Conservation (phyloP, 2,113 vertebrate genomes). For the Pogona vitticeps region DNA sequence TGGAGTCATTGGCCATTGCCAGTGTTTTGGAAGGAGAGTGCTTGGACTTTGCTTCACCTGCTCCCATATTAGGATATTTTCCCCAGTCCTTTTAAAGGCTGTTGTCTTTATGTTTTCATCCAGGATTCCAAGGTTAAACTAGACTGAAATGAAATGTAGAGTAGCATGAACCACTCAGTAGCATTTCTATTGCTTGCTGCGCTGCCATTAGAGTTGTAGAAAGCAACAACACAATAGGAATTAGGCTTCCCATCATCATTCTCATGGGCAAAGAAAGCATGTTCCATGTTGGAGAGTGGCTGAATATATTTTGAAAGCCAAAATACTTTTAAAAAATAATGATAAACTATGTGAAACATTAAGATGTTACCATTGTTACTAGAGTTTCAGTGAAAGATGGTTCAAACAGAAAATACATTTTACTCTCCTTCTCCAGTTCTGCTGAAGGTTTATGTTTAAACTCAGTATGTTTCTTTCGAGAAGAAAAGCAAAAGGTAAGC, state of each 20-base stretch:
- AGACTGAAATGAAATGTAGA: constrained; percentile 65
- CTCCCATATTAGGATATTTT: constrained; percentile 63
- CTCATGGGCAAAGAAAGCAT: constrained; percentile 59
- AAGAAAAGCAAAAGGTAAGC: constrained; percentile 50
- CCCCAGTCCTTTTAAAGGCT: constrained; percentile 59
- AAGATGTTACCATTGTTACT: constrained; percentile 23
- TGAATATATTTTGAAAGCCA: constrained; percentile 41
- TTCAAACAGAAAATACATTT: constrained; percentile 47
- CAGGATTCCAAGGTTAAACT: constrained; percentile 64
- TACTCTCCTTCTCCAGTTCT: constrained; percentile 14
- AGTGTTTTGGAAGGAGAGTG: constrained; percentile 59
- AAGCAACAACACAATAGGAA: constrained; percentile 64
- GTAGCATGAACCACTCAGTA: constrained; percentile 58
- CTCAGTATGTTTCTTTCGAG: constrained; percentile 55
- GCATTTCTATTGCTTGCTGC: constrained; percentile 62
- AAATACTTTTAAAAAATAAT: constrained; percentile 49
- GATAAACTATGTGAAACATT: constrained; percentile 26
- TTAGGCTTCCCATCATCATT: constrained; percentile 49
- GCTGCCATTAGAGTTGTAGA: constrained; percentile 63
- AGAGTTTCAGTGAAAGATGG: constrained; percentile 33
- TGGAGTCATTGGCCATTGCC: constrained; percentile 59
- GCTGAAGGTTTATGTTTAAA: constrained; percentile 33
- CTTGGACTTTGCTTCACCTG: constrained; percentile 67
- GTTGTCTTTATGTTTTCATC: constrained; percentile 55
- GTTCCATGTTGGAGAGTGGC: constrained; percentile 53